Conservation (phyloP, 2,888 invertebrate species). For the Nebria brevicollis region DNA sequence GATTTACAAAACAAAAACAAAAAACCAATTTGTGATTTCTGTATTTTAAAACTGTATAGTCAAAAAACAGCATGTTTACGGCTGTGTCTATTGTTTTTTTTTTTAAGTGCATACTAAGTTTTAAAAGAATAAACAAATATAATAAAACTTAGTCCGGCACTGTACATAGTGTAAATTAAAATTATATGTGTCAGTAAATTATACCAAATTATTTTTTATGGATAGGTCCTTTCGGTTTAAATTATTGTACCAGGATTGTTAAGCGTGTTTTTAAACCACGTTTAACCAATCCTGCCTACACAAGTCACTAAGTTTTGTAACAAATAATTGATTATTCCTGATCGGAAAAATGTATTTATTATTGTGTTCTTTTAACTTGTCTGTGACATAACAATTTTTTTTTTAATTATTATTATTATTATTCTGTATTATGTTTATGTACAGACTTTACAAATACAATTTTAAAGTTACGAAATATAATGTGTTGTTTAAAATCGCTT, state of each 20-base stretch:
- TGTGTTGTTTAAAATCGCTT: constrained; percentile 39
- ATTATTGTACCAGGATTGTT: background rate
- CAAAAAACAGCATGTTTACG: constrained; percentile 57
- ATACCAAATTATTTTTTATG: constrained; percentile 46
- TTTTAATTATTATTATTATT: constrained; percentile 39
- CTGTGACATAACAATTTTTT: constrained; percentile 43
- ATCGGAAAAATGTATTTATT: constrained; percentile 40
- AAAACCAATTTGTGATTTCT: constrained; percentile 52
- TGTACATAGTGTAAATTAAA: constrained; percentile 47
- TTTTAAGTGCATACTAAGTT: constrained; percentile 37
- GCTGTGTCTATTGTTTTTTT: constrained; percentile 58
- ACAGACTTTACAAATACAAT: constrained; percentile 45
- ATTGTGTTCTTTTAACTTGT: constrained; percentile 46
- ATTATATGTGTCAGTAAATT: constrained; percentile 42
- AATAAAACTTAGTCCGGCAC: constrained; percentile 30
- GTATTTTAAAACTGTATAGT: constrained; percentile 58
- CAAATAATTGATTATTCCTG: constrained; percentile 19
- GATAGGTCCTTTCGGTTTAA: constrained; percentile 45
- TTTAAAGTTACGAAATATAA: constrained; percentile 46
- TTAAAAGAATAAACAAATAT: background rate
- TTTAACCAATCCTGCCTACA: background rate
- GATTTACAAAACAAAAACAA: too few species aligned
- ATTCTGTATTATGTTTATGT: constrained; percentile 47
- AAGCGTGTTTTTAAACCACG: background rate
- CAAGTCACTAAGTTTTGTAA: constrained; percentile 43